Evolutionary conservation across 2,797 vertebrate species (phyloP).

Genomic region (Gephyroberyx darwinii): DNA sequence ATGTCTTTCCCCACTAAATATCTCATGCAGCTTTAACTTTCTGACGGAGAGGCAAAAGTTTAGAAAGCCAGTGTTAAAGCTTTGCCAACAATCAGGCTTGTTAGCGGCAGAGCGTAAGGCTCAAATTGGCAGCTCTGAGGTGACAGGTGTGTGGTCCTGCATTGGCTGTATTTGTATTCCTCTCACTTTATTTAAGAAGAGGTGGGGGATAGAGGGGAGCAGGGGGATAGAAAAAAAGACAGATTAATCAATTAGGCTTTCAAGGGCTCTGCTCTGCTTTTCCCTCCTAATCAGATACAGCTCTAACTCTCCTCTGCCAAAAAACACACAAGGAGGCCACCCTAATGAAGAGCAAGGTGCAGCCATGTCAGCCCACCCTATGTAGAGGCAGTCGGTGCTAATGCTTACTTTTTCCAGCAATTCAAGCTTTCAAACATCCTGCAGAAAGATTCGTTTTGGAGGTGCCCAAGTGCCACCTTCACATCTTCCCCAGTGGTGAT

Average conservation of each 20-base stretch:
- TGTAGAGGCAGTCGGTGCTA: neutral
- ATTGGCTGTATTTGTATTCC: conserved; percentile 75
- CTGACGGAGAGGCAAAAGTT: conserved; percentile 55
- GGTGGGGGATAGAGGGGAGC: conserved; percentile 44
- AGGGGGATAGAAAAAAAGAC: conserved; percentile 54
- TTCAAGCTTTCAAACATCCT: conserved; percentile 36
- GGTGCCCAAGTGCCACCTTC: conserved; percentile 42
- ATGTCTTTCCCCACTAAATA: conserved; percentile 25
- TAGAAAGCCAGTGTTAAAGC: conserved; percentile 50
- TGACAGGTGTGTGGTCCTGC: conserved; percentile 76
- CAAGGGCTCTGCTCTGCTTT: conserved; percentile 65
- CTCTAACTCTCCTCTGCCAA: conserved; percentile 65
- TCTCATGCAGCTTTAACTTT: conserved; percentile 51
- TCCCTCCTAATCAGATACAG: conserved; percentile 73
- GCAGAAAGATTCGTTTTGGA: conserved; percentile 24
- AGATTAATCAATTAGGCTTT: conserved; percentile 79
- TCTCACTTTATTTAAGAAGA: conserved; percentile 71
- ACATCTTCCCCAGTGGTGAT: conserved; percentile 42
- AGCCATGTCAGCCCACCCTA: conserved; percentile 44
- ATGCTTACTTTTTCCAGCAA: conserved; percentile 18
- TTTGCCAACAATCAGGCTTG: conserved; percentile 64
- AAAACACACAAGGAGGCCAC: conserved; percentile 48
- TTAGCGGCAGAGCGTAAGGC: conserved; percentile 60
- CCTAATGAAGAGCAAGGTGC: conserved; percentile 60
- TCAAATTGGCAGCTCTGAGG: conserved; percentile 72